Evolutionary conservation across 1,140 invertebrate genomes (phyloP).

Genomic region (Drosophila serrata): DNA sequence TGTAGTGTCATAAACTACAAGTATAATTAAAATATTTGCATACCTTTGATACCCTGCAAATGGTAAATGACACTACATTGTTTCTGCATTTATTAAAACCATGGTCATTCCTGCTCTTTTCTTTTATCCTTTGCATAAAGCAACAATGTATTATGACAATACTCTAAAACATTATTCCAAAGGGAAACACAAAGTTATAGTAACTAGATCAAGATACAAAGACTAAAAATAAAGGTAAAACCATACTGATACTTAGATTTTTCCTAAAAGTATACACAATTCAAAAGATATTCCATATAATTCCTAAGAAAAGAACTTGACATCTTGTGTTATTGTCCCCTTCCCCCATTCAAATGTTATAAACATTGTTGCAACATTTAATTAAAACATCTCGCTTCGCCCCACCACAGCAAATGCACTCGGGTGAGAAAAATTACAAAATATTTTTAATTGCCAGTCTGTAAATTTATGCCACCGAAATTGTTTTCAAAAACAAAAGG

Average conservation of each 20-base stretch:
- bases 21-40: background rate
- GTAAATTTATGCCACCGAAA: constrained; percentile 54
- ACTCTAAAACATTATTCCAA: too few relatives aligned
- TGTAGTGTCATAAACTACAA: too few relatives aligned
- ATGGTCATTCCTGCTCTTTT: background rate
- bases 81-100: too few relatives aligned
- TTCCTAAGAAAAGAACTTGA: background rate
- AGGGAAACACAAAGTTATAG: background rate
- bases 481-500: constrained; percentile 59
- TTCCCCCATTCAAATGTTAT: background rate
- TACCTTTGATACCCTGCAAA: background rate
- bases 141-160: background rate
- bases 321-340: background rate
- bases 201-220: background rate
- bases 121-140: background rate
- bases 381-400: constrained; percentile 25
- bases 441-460: constrained; percentile 57
- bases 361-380: constrained; percentile 39
- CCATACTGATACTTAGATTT: too few relatives aligned
- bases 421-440: constrained; percentile 42
- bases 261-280: background rate
- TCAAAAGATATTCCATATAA: background rate
- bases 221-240: background rate
- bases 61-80: background rate
- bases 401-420: constrained; percentile 14